Conservation (phyloP, 1,140 invertebrate species). For the Lasaia peninsularis region DNA sequence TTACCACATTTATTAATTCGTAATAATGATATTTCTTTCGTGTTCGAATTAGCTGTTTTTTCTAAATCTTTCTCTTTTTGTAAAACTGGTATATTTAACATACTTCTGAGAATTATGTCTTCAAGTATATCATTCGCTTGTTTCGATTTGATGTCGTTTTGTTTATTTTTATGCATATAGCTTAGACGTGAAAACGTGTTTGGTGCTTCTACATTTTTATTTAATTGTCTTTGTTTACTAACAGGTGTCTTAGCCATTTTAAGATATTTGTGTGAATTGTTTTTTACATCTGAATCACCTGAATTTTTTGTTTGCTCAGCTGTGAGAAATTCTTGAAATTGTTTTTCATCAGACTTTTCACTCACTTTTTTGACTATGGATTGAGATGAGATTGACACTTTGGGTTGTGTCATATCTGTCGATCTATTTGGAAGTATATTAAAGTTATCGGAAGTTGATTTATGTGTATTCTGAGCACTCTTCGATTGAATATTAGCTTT, state of each 20-base stretch:
- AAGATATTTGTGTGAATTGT: not conserved
- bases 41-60: constrained; percentile 30
- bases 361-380: not conserved
- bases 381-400: not conserved
- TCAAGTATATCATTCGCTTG: constrained; percentile 22
- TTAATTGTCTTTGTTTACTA: constrained; percentile 31
- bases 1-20: constrained; percentile 12
- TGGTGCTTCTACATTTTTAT: constrained; percentile 48
- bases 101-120: constrained; percentile 17
- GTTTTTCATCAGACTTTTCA: constrained; percentile 33
- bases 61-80: constrained; percentile 20
- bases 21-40: constrained; percentile 34
- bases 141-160: constrained; percentile 38
- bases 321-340: constrained; percentile 25
- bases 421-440: not conserved
- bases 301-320: constrained; percentile 9
- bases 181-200: constrained; percentile 64
- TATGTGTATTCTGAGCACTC: not conserved
- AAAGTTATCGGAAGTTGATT: not conserved
- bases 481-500: not conserved
- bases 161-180: constrained; percentile 64
- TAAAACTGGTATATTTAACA: constrained; percentile 7
- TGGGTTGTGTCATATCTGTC: not conserved
- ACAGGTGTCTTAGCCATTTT: not conserved
- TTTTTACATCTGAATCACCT: constrained; percentile 22